These are phyloP conservation scores for Alfaro cultratus DNA, from an alignment of 2,797 vertebrate species.

Conservation along the genomic window DNA sequence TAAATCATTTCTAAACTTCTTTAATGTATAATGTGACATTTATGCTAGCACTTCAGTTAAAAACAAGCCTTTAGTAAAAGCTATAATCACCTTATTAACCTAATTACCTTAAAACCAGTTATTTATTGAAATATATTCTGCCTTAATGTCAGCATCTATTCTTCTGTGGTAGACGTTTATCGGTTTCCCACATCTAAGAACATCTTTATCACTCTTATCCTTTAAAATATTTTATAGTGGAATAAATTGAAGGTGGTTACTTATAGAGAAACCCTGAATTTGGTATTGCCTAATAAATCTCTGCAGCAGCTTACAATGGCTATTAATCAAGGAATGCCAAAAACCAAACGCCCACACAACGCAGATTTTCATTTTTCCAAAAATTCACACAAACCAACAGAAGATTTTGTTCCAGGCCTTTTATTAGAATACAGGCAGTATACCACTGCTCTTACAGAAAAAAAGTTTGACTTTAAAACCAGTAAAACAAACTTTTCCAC, in stretches of 20 bases:
- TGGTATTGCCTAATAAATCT: not conserved
- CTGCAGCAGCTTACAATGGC: not conserved
- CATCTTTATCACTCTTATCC: not conserved
- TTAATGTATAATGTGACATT: not conserved
- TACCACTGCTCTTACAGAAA: not conserved
- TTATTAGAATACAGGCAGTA: not conserved
- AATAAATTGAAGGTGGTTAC: not conserved
- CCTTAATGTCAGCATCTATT: not conserved
- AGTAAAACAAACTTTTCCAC: not conserved
- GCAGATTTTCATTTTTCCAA: not conserved
- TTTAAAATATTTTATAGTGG: not conserved
- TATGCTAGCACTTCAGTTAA: not conserved
- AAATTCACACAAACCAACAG: not conserved
- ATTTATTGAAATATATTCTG: not conserved
- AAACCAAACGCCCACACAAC: not conserved
- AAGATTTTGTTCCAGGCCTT: not conserved
- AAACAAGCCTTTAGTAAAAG: not conserved
- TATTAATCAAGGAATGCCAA: not conserved
- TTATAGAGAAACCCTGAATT: not conserved
- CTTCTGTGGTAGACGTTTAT: not conserved
- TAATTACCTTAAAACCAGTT: too few relatives aligned
- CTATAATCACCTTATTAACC: not conserved
- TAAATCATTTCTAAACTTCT: not conserved
- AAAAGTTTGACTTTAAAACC: not conserved
- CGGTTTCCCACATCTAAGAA: not conserved